phyloP scores from a whole-genome alignment of 2,888 invertebrate species.

The Eremobia ochroleuca region DNA sequence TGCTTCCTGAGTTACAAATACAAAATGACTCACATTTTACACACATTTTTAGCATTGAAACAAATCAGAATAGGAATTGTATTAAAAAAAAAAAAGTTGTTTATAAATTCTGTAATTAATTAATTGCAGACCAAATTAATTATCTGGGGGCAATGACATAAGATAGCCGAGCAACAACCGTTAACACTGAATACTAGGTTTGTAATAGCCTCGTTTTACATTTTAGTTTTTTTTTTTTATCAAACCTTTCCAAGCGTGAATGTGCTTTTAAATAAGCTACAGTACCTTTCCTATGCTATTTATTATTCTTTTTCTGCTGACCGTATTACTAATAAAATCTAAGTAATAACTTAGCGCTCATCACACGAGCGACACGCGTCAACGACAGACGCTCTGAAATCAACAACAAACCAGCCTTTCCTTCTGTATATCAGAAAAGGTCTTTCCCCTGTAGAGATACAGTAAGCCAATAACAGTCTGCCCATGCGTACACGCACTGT shows the following conservation, averaged over 20 bases:
- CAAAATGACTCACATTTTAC: background rate
- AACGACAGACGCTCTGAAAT: background rate
- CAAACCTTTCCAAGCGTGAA: slow-evolving; percentile 14
- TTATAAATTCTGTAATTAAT: slow-evolving; percentile 22
- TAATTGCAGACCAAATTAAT: slow-evolving; percentile 38
- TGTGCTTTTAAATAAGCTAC: background rate
- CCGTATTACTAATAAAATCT: too few relatives aligned
- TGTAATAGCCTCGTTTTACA: slow-evolving; percentile 1
- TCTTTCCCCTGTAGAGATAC: background rate
- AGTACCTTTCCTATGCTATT: background rate
- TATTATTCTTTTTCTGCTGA: background rate
- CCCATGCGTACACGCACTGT: background rate
- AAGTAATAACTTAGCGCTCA: background rate
- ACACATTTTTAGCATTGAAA: background rate
- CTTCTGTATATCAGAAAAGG: background rate
- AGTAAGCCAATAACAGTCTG: background rate
- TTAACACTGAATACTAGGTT: slow-evolving; percentile 28
- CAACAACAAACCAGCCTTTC: background rate
- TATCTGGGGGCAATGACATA: slow-evolving; percentile 35
- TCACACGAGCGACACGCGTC: too few relatives aligned
- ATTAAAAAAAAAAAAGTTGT: slow-evolving; percentile 6
- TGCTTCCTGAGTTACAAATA: background rate
- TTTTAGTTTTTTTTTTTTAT: slow-evolving; percentile 29
- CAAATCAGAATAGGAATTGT: background rate
- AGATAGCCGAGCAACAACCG: slow-evolving; percentile 30